These are phyloP conservation scores for Cerastoderma edule DNA, from an alignment of 2,888 invertebrate genomes.

Conservation along the genomic window DNA sequence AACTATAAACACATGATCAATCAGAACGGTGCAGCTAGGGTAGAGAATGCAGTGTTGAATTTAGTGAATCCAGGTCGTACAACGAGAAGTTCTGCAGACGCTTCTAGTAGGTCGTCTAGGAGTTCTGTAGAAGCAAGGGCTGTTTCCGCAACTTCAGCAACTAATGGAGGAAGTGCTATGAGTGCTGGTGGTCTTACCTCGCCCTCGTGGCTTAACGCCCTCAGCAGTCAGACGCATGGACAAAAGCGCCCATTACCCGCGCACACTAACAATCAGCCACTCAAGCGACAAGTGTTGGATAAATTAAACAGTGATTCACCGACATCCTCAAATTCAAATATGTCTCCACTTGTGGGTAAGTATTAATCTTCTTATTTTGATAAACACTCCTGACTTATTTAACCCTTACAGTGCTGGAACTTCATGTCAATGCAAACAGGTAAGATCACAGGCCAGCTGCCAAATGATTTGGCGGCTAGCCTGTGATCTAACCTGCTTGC, in stretches of 20 bases:
- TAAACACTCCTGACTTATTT: no score
- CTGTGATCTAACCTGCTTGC: no score
- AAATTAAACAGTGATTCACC: constrained; percentile 48
- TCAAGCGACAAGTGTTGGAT: constrained; percentile 46
- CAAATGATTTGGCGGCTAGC: no score
- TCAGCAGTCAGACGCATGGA: constrained; percentile 51
- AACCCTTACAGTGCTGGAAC: no score
- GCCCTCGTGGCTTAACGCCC: constrained; percentile 52
- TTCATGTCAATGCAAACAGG: no score
- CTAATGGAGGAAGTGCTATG: neutral
- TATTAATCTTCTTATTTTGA: no score
- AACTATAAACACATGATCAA: constrained; percentile 2
- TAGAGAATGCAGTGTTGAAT: constrained; percentile 4
- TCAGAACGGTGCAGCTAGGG: neutral
- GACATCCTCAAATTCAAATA: constrained; percentile 54
- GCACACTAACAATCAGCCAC: constrained; percentile 37
- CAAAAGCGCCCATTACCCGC: constrained; percentile 55
- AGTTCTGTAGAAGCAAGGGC: no score
- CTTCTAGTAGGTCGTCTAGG: neutral
- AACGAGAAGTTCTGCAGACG: neutral
- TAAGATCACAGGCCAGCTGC: no score
- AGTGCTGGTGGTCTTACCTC: constrained; percentile 13
- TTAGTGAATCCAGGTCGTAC: neutral
- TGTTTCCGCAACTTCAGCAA: neutral
- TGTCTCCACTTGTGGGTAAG: constrained; percentile 61